Percentiles rank a stretch among this genome's conserved stretches.
phyloP scores from a whole-genome alignment of 2,797 vertebrate species.

The Synanceia verrucosa region DNA sequence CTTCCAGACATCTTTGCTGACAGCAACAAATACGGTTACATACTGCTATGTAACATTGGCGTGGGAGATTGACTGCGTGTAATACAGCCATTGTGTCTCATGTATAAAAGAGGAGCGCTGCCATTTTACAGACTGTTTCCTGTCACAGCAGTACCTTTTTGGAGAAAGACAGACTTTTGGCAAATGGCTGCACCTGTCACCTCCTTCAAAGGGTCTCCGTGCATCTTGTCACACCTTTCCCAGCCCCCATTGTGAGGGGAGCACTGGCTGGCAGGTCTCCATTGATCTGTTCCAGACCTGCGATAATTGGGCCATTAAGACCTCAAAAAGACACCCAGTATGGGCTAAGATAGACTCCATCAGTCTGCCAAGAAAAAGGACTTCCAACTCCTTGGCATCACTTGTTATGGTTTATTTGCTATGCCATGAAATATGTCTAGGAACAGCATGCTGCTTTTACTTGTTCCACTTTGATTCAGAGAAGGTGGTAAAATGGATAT shows the following conservation, averaged over 20 bases:
- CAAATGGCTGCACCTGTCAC: conserved; percentile 66
- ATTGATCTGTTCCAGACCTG: conserved; percentile 77
- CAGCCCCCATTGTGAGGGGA: conserved; percentile 70
- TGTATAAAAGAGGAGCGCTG: conserved; percentile 47
- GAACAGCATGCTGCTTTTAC: conserved; percentile 28
- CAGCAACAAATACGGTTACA: conserved; percentile 18
- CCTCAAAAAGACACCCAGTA: conserved; percentile 75
- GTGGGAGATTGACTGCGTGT: conserved; percentile 37
- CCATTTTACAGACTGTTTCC: conserved; percentile 50
- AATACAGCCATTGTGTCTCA: conserved; percentile 58
- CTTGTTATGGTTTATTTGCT: conserved; percentile 44
- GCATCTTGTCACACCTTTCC: conserved; percentile 75
- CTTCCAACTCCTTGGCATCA: conserved; percentile 38
- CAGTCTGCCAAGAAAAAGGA: conserved; percentile 47
- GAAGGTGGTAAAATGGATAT: not conserved
- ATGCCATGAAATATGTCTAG: conserved; percentile 31
- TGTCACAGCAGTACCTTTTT: conserved; percentile 59
- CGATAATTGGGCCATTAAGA: conserved; percentile 81
- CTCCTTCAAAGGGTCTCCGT: conserved; percentile 66
- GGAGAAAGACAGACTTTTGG: conserved; percentile 68
- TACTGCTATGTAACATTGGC: conserved; percentile 18
- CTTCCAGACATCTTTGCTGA: conserved; percentile 10
- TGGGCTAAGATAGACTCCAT: conserved; percentile 52
- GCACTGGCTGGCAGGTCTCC: conserved; percentile 64
- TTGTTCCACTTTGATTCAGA: conserved; percentile 7